These are phyloP conservation scores for Benitochromis conjunctus DNA, from an alignment of 2,113 vertebrate species.

Conservation along the genomic window DNA sequence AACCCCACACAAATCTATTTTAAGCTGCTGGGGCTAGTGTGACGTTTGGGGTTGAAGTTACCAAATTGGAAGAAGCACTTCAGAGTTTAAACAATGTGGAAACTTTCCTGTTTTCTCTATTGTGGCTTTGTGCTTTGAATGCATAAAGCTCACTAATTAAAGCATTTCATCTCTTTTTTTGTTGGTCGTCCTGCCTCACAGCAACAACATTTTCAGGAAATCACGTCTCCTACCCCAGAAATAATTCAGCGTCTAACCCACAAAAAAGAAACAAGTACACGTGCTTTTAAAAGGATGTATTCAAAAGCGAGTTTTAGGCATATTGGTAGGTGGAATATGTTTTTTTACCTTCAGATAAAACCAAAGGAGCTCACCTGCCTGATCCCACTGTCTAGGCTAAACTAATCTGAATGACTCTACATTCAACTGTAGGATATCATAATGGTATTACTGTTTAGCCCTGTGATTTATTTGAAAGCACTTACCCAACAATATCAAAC, in stretches of 20 bases:
- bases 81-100: background rate
- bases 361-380: background rate
- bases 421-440: background rate
- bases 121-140: background rate
- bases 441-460: background rate
- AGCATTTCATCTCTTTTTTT: background rate
- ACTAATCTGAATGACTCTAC: background rate
- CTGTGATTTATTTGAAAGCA: background rate
- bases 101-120: background rate
- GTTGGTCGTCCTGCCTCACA: background rate
- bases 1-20: background rate
- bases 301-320: background rate
- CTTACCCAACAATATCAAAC: background rate
- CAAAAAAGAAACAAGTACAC: background rate
- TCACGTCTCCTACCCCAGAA: background rate
- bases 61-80: background rate
- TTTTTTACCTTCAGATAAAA: background rate
- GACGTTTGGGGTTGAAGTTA: background rate
- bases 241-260: background rate
- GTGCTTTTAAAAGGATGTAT: background rate
- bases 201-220: background rate
- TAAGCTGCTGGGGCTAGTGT: background rate
- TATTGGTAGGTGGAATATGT: background rate
- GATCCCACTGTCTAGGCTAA: background rate
- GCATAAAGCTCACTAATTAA: background rate